Base-by-base conservation (phyloP, 1,140 invertebrate species). In the Brachystomella parvula region DNA sequence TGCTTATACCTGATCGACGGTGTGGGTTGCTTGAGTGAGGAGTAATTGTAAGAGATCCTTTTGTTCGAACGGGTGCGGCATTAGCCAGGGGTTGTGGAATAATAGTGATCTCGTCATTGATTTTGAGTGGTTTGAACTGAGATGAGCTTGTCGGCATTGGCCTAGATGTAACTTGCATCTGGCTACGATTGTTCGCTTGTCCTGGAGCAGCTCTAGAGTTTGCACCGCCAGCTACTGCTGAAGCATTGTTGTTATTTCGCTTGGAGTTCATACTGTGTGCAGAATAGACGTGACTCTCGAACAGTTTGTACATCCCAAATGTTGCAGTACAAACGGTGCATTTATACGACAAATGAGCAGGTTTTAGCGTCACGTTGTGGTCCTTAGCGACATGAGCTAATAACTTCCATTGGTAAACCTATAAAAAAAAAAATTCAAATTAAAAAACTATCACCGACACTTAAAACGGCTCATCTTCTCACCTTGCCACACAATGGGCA, bases 261-360 rank as follows among this genome's bases (percentile, higher is more conserved):
- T 89, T 89, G 19, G 87, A 87, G 3, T 89, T 88, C 3, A 89
- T 88, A 77, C 89, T 92, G 74, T 95, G 92, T 2, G 90, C 90
- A 2, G 89, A 90, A 74, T 94, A 94, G 1, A 95, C 92, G 76
- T 95, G 92, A 77, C 89, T 94, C 76, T 94, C 92, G 75, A 95
- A 95, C 74, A 92, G 87, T 79, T 92, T 92, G 81, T 95, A 95
- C 88, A 94, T 92, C 66, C 90, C 90, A 75, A 94, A 94, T 12
- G 91, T 94, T 53, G 92, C 90, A 60, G 91, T 92, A 77, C 92
- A 95, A 3, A 94, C 92, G 30, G 92, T 94, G 79, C 92, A 95
- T 77, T 94, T 95, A 82, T 94, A 94, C 9, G 90, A 93, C 28
- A 94, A 78, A 78, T 94, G 91, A 30, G 91, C 91, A 6, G 92